Evolutionary conservation across 2,797 vertebrate genomes (phyloP), one percentile per base, ranked within the genome.

Genomic region (Enteromius anoplus): DNA sequence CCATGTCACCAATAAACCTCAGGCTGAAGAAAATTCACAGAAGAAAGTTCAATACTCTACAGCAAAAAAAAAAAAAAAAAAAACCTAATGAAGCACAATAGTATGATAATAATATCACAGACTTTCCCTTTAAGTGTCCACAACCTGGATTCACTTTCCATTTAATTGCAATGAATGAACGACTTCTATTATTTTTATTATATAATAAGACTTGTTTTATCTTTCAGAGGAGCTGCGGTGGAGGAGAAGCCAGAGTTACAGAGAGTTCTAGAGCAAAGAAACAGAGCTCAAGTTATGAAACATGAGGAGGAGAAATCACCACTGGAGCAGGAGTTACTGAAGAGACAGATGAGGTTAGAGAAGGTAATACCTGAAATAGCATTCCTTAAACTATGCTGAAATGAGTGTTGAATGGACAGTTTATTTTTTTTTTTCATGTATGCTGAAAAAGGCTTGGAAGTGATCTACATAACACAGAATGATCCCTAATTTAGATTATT

Each of bases 171-270:
- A 26, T 45, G 0, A 62, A 29, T 45, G 0, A 12, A 12, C n/a
- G 37, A 26, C 9, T 29, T 21, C 6, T 75, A 53, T 55, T 32
- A 62, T 40, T 69, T 3, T 19, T 2, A 68, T 55, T 11, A 23
- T 85, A 26, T 77, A 34, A 60, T 60, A 70, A 71, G 75, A 71
- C 23, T 49, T 14, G 51, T 32, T 85, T 81, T 86, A 84, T 79
- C 21, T 62, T 51, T 62, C 79, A 85, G 75, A 79, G 75, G 84
- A 60, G 71, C 88, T 94, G 95, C 87, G 95, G 94, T 86, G 83
- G 95, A 96, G 76, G 95, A 92, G 87, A 96, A 96, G 87, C 94
- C 93, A 0, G 96, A 97, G 92, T 93, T 97, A 81, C 95, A 96
- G 89, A 89, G 92, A 0, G 94, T 94, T 42, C 93, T 97, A 0